Conservation (phyloP, 2,797 vertebrate genomes). For the Vireo griseus region DNA sequence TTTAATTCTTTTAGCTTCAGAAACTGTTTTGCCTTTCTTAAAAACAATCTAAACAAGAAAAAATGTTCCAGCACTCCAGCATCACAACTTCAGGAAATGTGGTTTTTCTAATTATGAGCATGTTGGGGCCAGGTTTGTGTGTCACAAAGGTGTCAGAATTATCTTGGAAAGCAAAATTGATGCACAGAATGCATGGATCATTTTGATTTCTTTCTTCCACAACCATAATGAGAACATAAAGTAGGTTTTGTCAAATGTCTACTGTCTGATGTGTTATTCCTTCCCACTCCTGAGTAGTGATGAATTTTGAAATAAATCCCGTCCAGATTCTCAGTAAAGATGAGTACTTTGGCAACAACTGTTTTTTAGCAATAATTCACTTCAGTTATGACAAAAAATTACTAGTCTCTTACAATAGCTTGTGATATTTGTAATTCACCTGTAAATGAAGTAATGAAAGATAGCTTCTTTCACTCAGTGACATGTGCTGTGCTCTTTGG, state of each 20-base stretch:
- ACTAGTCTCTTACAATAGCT: not conserved
- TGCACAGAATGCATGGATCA: not conserved
- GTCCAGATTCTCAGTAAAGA: not conserved
- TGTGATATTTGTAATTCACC: not conserved
- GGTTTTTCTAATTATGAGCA: not conserved
- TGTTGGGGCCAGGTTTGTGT: not conserved
- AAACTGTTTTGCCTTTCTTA: not conserved
- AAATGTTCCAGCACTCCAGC: not conserved
- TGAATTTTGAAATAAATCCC: not conserved
- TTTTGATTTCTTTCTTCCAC: not conserved
- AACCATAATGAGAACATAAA: not conserved
- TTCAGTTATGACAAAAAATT: not conserved
- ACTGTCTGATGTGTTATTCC: not conserved
- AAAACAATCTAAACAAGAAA: not conserved
- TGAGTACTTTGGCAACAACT: not conserved
- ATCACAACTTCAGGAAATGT: not conserved
- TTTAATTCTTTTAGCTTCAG: not conserved
- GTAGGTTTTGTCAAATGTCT: not conserved
- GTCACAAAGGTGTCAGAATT: not conserved
- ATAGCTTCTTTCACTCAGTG: not conserved
- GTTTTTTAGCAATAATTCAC: not conserved
- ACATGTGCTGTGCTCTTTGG: constrained; percentile 1
- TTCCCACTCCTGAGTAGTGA: not conserved
- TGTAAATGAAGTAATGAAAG: not conserved
- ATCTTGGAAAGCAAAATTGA: not conserved